These are phyloP conservation scores for Callionymus lyra DNA, from an alignment of 2,113 vertebrate species.

Conservation along the genomic window DNA sequence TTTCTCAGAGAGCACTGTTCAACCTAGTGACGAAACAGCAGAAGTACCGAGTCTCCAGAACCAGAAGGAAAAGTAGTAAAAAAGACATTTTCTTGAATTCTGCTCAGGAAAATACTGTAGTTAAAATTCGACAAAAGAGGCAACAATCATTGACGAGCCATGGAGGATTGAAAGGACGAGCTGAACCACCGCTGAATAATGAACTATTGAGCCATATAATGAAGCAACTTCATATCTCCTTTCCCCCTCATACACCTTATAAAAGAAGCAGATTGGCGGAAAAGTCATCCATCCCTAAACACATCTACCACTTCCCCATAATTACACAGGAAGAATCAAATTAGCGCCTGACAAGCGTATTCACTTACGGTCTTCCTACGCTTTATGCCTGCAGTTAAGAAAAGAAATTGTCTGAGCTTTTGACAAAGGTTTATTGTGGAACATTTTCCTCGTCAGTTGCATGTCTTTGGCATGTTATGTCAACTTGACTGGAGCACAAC, in stretches of 20 bases:
- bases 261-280: conserved; percentile 26
- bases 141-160: too few species aligned
- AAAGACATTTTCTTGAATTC: too few species aligned
- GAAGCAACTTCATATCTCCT: conserved; percentile 32
- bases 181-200: too few species aligned
- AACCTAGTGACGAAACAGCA: too few species aligned
- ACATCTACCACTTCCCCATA: conserved; percentile 53
- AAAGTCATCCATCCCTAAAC: conserved; percentile 40
- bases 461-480: neutral
- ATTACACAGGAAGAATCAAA: conserved; percentile 63
- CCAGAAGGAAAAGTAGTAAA: too few species aligned
- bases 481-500: too few species aligned
- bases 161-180: too few species aligned
- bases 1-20: too few species aligned
- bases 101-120: too few species aligned
- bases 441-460: conserved; percentile 11
- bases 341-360: conserved; percentile 63
- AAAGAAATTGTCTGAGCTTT: conserved; percentile 36
- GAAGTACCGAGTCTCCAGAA: too few species aligned
- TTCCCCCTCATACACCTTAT: conserved; percentile 30
- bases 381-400: conserved; percentile 39
- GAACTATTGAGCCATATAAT: conserved; percentile 45
- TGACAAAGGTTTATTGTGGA: conserved; percentile 32
- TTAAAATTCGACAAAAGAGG: too few species aligned
- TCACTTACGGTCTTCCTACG: conserved; percentile 39